Percentiles rank a stretch among this genome's conserved stretches.
Conservation (phyloP, 1,140 invertebrate species). For the Drosophila sulfurigaster region DNA sequence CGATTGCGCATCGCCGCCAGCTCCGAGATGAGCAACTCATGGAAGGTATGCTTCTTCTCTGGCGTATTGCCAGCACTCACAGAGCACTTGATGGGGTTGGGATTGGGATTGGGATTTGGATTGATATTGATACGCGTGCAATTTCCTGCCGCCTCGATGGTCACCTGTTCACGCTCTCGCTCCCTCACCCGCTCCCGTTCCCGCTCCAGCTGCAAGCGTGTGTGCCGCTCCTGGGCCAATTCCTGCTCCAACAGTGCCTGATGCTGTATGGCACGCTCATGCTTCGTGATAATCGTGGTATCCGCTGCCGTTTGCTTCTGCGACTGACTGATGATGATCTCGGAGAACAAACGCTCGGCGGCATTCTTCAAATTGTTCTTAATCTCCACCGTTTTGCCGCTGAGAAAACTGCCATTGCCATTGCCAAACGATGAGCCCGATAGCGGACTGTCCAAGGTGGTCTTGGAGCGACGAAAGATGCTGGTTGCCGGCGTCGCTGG, state of each 20-base stretch:
- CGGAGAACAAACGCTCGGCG: constrained; percentile 82
- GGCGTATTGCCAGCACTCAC: constrained; percentile 68
- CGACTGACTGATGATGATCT: constrained; percentile 78
- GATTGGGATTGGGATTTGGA: constrained; percentile 14
- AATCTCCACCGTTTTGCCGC: constrained; percentile 76
- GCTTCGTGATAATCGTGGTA: constrained; percentile 77
- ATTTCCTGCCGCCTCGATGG: constrained; percentile 54
- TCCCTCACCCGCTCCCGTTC: background rate
- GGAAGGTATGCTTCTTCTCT: constrained; percentile 84
- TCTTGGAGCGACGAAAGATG: constrained; percentile 79
- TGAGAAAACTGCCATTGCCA: constrained; percentile 47
- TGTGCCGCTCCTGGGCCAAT: constrained; percentile 53
- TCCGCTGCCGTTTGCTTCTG: constrained; percentile 64
- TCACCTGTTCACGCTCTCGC: constrained; percentile 33
- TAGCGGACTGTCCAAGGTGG: constrained; percentile 68
- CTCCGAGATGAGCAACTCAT: constrained; percentile 84
- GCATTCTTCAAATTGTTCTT: constrained; percentile 84
- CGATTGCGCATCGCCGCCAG: constrained; percentile 81
- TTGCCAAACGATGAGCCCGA: constrained; percentile 8
- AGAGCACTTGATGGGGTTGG: constrained; percentile 48
- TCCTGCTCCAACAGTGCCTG: constrained; percentile 73
- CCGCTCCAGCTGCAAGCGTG: constrained; percentile 40
- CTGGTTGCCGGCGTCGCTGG: constrained; percentile 50
- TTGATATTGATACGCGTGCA: constrained; percentile 71
- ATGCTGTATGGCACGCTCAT: constrained; percentile 74